phyloP scores from a whole-genome alignment of 2,113 vertebrate species.

The Campylorhamphus procurvoides region DNA sequence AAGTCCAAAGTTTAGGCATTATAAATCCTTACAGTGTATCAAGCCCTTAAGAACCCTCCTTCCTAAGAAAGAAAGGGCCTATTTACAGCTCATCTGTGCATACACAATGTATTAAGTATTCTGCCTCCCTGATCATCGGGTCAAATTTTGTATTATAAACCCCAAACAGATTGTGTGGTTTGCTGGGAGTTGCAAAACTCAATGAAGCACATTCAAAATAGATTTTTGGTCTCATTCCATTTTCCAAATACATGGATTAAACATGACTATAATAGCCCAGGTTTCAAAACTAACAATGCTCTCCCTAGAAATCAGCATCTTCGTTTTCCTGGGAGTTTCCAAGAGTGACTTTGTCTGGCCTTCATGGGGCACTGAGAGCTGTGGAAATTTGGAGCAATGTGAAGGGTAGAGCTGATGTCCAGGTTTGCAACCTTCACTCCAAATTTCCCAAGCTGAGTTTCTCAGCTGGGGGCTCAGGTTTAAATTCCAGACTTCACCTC shows the following conservation, averaged over 20 bases:
- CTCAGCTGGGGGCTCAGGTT: neutral
- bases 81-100: neutral
- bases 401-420: neutral
- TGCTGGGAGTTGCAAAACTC: constrained; percentile 39
- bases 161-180: constrained; percentile 34
- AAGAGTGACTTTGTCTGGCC: neutral
- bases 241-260: constrained; percentile 27
- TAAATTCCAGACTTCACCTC: neutral
- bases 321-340: constrained; percentile 31
- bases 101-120: constrained; percentile 4
- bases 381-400: neutral
- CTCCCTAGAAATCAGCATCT: neutral
- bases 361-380: neutral
- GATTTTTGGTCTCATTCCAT: constrained; percentile 16
- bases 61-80: neutral
- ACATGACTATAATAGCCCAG: neutral
- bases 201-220: constrained; percentile 33
- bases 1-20: neutral
- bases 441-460: neutral
- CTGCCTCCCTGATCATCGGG: neutral
- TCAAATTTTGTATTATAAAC: constrained; percentile 14
- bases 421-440: neutral
- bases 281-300: neutral
- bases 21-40: neutral
- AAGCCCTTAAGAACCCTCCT: neutral